A percentile compares a stretch with the other conserved stretches of the same genome.
Conservation (phyloP, 2,113 vertebrate species). For the Turdus rufiventris region DNA sequence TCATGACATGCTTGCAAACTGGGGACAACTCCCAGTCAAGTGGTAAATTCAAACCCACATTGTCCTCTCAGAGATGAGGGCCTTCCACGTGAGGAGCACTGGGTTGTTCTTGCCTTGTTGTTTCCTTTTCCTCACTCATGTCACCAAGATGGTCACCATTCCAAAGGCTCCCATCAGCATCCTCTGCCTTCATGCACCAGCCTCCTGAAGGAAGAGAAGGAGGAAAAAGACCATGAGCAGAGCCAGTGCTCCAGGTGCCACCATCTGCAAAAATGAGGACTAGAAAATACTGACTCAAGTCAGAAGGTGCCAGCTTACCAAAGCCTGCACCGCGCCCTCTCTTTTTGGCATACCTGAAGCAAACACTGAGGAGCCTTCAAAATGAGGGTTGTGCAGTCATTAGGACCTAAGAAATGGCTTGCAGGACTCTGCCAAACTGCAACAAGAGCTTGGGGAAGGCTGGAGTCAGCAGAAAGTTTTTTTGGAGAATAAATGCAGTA, state of each 20-base stretch:
- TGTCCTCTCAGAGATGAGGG: not conserved
- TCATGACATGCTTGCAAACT: not conserved
- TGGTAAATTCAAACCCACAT: not conserved
- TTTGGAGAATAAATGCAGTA: not conserved
- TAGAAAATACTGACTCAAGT: conserved; percentile 55
- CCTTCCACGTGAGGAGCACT: not conserved
- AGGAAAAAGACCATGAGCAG: not conserved
- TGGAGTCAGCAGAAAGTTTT: not conserved
- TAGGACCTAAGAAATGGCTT: conserved; percentile 21
- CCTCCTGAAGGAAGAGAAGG: not conserved
- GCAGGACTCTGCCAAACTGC: not conserved
- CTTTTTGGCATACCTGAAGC: conserved; percentile 29
- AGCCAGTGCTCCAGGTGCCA: not conserved
- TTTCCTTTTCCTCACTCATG: not conserved
- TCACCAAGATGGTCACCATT: not conserved
- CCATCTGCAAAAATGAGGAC: not conserved
- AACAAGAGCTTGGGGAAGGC: not conserved
- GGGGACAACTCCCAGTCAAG: not conserved
- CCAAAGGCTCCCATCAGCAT: not conserved
- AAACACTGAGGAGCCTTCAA: conserved; percentile 7
- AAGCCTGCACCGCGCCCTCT: not conserved
- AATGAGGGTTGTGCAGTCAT: conserved; percentile 23
- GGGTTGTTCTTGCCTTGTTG: not conserved
- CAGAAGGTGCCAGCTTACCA: not conserved
- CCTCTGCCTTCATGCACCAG: not conserved